These are phyloP conservation scores for Heterotis niloticus DNA, from an alignment of 2,113 vertebrate species.

Conservation along the genomic window DNA sequence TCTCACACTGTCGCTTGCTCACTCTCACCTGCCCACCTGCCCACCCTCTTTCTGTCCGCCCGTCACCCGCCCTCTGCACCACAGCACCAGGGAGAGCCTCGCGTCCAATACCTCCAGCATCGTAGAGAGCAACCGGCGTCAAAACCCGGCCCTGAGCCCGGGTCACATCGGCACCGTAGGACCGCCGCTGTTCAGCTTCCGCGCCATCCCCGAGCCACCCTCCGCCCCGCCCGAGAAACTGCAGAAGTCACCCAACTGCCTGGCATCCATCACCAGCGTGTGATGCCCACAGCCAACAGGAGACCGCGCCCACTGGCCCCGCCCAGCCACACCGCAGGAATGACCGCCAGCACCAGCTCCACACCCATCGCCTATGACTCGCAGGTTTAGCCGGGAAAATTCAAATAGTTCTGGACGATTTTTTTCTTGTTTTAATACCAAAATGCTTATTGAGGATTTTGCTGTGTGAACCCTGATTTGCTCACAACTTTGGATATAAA, in stretches of 20 bases:
- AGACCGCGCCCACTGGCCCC: not conserved
- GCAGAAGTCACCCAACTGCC: constrained; percentile 86
- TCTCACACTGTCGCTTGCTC: constrained; percentile 13
- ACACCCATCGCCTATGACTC: not conserved
- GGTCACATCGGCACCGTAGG: constrained; percentile 78
- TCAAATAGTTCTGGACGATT: not conserved
- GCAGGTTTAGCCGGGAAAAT: not conserved
- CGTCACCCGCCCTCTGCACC: constrained; percentile 27
- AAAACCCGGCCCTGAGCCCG: constrained; percentile 89
- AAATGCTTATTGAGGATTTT: not conserved
- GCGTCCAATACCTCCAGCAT: constrained; percentile 98
- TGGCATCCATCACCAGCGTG: constrained; percentile 97
- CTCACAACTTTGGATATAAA: not conserved
- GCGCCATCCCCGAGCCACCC: constrained; percentile 76
- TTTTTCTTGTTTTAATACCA: not conserved
- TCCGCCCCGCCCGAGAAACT: constrained; percentile 84
- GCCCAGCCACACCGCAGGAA: not conserved
- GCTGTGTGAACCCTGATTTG: not conserved
- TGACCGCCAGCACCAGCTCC: not conserved
- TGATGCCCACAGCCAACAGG: constrained; percentile 51
- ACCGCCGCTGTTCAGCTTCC: constrained; percentile 80
- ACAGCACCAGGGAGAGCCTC: constrained; percentile 93
- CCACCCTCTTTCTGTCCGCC: not conserved
- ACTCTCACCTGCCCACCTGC: constrained; percentile 29
- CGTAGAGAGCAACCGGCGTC: constrained; percentile 92